A percentile compares a stretch with the other conserved stretches of the same genome.
phyloP scores from a whole-genome alignment of 2,113 vertebrate species.

The Catharus minimus region DNA sequence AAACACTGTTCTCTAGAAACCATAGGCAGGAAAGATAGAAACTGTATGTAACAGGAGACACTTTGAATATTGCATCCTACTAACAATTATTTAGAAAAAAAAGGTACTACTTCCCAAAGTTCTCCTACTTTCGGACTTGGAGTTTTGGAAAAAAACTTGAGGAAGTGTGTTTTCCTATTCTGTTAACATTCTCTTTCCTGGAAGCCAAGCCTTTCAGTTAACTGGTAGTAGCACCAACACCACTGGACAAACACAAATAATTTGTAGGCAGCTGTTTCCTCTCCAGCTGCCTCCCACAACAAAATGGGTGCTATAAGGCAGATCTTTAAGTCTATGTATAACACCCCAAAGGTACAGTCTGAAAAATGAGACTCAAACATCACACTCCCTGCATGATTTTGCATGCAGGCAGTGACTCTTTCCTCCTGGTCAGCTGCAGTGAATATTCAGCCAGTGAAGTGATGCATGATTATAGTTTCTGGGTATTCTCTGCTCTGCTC shows the following conservation, averaged over 20 bases:
- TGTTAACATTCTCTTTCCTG: not conserved
- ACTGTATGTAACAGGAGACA: not conserved
- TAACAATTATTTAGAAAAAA: not conserved
- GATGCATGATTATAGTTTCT: not conserved
- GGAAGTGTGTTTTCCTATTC: not conserved
- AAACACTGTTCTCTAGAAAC: not conserved
- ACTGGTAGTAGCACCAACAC: not conserved
- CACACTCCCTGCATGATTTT: not conserved
- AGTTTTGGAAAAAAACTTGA: not conserved
- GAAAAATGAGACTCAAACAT: not conserved
- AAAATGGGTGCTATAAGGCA: not conserved
- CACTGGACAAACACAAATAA: not conserved
- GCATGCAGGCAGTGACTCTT: not conserved
- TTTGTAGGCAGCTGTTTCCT: not conserved
- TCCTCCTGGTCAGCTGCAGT: not conserved
- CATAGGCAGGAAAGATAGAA: not conserved
- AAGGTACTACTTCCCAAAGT: not conserved
- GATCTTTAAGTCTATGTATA: not conserved
- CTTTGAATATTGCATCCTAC: not conserved
- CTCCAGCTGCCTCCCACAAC: not conserved
- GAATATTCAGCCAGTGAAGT: not conserved
- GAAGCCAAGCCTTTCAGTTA: not conserved
- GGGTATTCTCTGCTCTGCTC: not conserved
- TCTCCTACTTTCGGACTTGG: not conserved
- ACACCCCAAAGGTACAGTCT: not conserved